Evolutionary conservation across 2,797 vertebrate genomes (phyloP).

Genomic region (Pipistrellus nathusii): DNA sequence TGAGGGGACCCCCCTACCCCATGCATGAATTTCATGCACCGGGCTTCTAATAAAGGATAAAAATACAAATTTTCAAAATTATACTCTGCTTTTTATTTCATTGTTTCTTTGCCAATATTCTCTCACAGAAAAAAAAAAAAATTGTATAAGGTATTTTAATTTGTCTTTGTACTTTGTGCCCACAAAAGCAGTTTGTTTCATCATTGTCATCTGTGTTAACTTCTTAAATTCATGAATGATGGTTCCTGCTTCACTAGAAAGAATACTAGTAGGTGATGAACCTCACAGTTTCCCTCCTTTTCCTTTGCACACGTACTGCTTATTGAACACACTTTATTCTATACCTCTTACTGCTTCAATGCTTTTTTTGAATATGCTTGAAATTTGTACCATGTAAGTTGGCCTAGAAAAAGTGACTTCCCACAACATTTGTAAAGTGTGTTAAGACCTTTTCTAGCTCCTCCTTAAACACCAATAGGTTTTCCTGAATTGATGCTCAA

Average conservation of each 20-base stretch:
- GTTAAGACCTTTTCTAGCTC: slow-evolving; percentile 13
- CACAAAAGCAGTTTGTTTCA: neutral
- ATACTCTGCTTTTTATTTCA: neutral
- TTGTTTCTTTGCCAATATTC: slow-evolving; percentile 16
- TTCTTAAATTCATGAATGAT: neutral
- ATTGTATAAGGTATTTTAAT: neutral
- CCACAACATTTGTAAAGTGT: neutral
- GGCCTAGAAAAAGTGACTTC: slow-evolving; percentile 6
- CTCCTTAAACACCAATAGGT: neutral
- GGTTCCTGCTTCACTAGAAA: neutral
- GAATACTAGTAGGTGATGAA: neutral
- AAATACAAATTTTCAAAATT: slow-evolving; percentile 31
- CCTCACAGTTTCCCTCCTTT: neutral
- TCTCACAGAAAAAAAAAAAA: slow-evolving; percentile 19
- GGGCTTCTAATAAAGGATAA: neutral
- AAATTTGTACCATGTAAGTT: slow-evolving; percentile 36
- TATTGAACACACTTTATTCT: neutral
- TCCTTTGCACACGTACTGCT: neutral
- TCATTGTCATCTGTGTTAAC: neutral
- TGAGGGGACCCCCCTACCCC: too few relatives aligned
- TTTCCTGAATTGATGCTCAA: slow-evolving; percentile 41
- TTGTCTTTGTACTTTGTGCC: neutral
- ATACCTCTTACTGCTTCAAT: neutral
- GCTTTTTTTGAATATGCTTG: neutral
- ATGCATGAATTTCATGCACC: too few relatives aligned